Percentiles rank a stretch among this genome's conserved stretches.
phyloP scores from a whole-genome alignment of 1,140 invertebrate species.

The Pachyrhynchus sulphureomaculatus region DNA sequence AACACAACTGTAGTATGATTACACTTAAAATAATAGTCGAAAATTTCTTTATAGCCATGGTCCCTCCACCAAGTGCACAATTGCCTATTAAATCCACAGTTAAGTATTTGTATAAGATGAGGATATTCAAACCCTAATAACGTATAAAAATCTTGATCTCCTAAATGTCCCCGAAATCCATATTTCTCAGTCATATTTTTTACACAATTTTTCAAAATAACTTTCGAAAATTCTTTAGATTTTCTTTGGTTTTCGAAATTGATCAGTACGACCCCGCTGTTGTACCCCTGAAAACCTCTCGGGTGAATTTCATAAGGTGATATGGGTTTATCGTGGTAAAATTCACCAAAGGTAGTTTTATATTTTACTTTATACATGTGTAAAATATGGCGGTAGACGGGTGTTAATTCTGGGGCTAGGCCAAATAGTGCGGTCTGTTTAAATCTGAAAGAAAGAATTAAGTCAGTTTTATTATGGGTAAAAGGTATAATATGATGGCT shows the following conservation, averaged over 20 bases:
- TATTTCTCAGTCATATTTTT: constrained; percentile 68
- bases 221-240: constrained; percentile 53
- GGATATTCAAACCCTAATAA: constrained; percentile 70
- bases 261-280: constrained; percentile 78
- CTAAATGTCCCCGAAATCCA: constrained; percentile 73
- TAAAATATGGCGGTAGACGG: constrained; percentile 79
- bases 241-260: constrained; percentile 69
- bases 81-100: constrained; percentile 84
- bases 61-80: constrained; percentile 83
- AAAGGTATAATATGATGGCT: no score
- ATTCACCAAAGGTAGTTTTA: constrained; percentile 48
- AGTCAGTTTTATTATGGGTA: no score
- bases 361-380: constrained; percentile 59
- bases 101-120: constrained; percentile 72
- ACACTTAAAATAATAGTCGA: constrained; percentile 75
- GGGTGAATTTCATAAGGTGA: constrained; percentile 42
- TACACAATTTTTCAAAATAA: constrained; percentile 58
- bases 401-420: constrained; percentile 74
- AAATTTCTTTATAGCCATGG: constrained; percentile 76
- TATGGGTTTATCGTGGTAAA: constrained; percentile 37
- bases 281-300: constrained; percentile 73
- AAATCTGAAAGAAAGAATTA: constrained; percentile 50
- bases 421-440: constrained; percentile 66
- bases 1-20: constrained; percentile 70
- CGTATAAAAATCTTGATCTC: constrained; percentile 88